Evolutionary conservation across 2,888 invertebrate genomes (phyloP).

Genomic region (Pandemis heparana): DNA sequence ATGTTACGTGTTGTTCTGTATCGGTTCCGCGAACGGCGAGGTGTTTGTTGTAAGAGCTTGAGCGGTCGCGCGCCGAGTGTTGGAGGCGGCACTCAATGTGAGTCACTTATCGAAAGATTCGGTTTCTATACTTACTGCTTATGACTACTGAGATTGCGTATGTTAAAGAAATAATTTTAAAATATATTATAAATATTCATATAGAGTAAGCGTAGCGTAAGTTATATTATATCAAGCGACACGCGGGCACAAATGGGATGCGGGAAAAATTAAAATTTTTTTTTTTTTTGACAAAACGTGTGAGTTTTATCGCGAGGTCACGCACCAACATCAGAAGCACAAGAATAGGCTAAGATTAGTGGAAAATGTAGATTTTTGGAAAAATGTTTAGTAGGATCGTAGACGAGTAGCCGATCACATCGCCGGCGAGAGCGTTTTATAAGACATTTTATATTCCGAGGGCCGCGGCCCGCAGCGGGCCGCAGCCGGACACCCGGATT

Average conservation of each 20-base stretch:
- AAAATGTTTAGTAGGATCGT: constrained; percentile 80
- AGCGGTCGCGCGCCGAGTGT: neutral
- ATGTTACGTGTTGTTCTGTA: neutral
- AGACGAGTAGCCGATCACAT: constrained; percentile 63
- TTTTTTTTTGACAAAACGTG: constrained; percentile 47
- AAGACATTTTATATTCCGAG: constrained; percentile 71
- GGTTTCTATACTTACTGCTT: constrained; percentile 74
- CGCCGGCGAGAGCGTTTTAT: constrained; percentile 74
- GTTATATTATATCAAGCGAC: constrained; percentile 63
- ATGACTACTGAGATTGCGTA: constrained; percentile 64
- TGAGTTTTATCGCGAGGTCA: constrained; percentile 46
- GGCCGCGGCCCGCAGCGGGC: constrained; percentile 57
- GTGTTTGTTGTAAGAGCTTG: neutral
- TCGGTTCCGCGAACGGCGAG: neutral
- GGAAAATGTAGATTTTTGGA: constrained; percentile 83
- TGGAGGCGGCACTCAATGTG: constrained; percentile 63
- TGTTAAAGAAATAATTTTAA: constrained; percentile 51
- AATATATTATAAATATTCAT: constrained; percentile 55
- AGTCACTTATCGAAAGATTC: constrained; percentile 74
- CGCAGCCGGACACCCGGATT: constrained; percentile 28
- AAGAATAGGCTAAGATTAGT: constrained; percentile 74
- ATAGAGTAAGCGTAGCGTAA: constrained; percentile 51
- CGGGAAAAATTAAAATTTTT: constrained; percentile 49
- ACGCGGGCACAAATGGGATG: constrained; percentile 82
- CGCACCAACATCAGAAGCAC: constrained; percentile 73